Conservation (phyloP, 2,113 vertebrate species). For the Erythrolamprus reginae region DNA sequence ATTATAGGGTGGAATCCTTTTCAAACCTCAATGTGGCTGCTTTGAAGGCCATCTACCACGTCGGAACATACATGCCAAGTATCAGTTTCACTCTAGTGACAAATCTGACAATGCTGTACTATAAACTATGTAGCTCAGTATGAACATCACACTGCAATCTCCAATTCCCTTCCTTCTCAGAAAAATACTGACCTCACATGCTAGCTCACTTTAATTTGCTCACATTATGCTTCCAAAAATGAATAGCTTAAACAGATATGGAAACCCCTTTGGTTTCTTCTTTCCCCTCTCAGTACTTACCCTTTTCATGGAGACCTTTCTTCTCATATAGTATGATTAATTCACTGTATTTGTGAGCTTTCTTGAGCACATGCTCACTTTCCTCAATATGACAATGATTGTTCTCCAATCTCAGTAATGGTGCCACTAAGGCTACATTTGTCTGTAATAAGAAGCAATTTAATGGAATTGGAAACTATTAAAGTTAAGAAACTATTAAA, state of each 20-base stretch:
- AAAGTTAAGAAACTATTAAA: not conserved
- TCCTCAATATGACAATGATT: conserved; percentile 99
- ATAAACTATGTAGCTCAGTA: not conserved
- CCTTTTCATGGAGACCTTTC: conserved; percentile 96
- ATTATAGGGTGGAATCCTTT: not conserved
- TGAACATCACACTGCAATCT: not conserved
- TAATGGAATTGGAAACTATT: not conserved
- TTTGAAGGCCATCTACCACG: not conserved
- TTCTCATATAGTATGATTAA: conserved; percentile 98
- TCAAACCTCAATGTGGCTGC: not conserved
- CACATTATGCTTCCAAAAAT: not conserved
- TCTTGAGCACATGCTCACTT: conserved; percentile 95
- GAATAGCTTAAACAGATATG: not conserved
- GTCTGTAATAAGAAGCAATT: conserved; percentile 69
- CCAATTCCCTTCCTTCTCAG: not conserved
- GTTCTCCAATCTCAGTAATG: conserved; percentile 91
- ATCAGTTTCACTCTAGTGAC: not conserved
- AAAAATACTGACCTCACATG: not conserved
- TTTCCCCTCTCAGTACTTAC: conserved; percentile 53
- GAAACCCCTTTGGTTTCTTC: not conserved
- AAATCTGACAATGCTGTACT: not conserved
- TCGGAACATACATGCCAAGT: not conserved
- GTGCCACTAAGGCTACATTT: conserved; percentile 93
- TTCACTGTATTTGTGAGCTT: conserved; percentile 96
- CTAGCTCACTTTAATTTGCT: not conserved